Evolutionary conservation across 2,888 invertebrate species (phyloP).

Genomic region (Parasteatoda lunata): DNA sequence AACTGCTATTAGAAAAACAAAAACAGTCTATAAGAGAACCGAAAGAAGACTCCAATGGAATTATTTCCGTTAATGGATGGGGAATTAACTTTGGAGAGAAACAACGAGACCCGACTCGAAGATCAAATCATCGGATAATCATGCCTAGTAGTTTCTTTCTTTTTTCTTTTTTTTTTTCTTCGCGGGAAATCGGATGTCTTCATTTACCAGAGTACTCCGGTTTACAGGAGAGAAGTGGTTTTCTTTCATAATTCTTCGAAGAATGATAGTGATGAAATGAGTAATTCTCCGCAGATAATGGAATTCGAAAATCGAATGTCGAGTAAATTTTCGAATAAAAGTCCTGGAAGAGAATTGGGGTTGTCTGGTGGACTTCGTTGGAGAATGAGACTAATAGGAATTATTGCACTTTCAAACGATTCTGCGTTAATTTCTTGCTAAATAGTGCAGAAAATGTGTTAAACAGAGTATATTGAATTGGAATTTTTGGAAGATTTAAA

Average conservation of each 20-base stretch:
- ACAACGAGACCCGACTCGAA: not conserved
- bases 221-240: not conserved
- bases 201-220: not conserved
- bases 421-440: too few relatives aligned
- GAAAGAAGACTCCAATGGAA: not conserved
- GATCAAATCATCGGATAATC: not conserved
- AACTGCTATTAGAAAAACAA: not conserved
- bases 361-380: not conserved
- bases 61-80: not conserved
- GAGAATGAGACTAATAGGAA: not conserved
- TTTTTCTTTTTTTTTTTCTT: not conserved
- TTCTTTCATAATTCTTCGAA: not conserved
- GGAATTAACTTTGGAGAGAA: not conserved
- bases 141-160: not conserved
- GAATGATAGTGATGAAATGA: not conserved
- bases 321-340: not conserved
- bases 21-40: not conserved
- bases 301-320: not conserved
- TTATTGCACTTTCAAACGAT: not conserved
- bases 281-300: not conserved
- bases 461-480: too few relatives aligned
- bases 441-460: too few relatives aligned
- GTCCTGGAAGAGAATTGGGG: not conserved
- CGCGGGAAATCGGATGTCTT: not conserved
- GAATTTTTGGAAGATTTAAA: too few relatives aligned